Conservation (phyloP, 2,888 invertebrate genomes). For the Ophioninae sp. region DNA sequence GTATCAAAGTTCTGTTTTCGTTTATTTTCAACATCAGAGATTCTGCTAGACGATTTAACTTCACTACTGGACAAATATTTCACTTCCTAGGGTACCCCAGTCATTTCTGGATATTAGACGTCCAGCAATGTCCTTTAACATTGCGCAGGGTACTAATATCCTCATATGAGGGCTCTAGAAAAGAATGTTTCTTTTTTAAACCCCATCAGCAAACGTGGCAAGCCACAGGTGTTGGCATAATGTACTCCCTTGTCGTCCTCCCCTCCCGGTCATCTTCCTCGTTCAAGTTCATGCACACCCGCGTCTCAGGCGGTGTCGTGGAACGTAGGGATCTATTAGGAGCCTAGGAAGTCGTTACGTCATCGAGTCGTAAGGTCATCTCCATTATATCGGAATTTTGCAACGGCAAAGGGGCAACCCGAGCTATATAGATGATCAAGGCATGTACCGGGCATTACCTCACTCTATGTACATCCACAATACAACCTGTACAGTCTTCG, state of each 20-base stretch:
- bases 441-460: conserved; percentile 17
- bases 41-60: neutral
- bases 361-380: conserved; percentile 78
- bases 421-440: conserved; percentile 51
- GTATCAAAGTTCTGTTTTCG: neutral
- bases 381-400: conserved; percentile 78
- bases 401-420: conserved; percentile 60
- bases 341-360: conserved; percentile 78
- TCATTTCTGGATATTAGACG: neutral
- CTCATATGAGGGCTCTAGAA: neutral
- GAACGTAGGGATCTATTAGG: conserved; percentile 69
- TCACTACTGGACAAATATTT: no score
- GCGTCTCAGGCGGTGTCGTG: conserved; percentile 45
- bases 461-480: neutral
- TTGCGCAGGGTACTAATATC: neutral
- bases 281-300: conserved; percentile 44
- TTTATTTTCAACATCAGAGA: neutral
- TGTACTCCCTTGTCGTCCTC: conserved; percentile 45
- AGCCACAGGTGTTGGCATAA: conserved; percentile 64
- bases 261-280: conserved; percentile 27
- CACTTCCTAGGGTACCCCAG: no score
- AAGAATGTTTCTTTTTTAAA: conserved; percentile 11
- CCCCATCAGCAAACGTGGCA: neutral
- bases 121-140: neutral
- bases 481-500: neutral